phyloP scores from a whole-genome alignment of 2,888 invertebrate species.

The Macrophya annulata region DNA sequence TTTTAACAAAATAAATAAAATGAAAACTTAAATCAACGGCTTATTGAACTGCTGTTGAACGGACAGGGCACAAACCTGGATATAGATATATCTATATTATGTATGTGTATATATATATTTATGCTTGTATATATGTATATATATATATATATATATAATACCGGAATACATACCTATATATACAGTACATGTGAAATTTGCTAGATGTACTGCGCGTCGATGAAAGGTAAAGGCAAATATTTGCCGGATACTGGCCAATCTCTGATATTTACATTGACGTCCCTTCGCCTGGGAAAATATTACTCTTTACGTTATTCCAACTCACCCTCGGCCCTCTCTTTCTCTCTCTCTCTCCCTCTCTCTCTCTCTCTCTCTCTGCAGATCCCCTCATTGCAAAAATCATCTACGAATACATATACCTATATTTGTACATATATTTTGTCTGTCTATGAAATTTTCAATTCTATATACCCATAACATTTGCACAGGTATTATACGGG shows the following conservation, averaged over 20 bases:
- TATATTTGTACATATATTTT: not conserved
- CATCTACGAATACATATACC: too few relatives aligned
- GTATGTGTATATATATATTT: not conserved
- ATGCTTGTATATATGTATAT: too few relatives aligned
- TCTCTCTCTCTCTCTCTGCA: too few relatives aligned
- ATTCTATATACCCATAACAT: too few relatives aligned
- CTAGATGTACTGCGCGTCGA: slow-evolving; percentile 42
- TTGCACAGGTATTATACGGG: not conserved
- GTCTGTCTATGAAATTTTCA: too few relatives aligned
- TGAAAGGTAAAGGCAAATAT: slow-evolving; percentile 56
- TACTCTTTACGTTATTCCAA: slow-evolving; percentile 49
- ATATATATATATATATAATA: not conserved
- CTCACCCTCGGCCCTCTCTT: not conserved
- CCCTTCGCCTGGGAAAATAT: slow-evolving; percentile 53
- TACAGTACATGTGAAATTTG: slow-evolving; percentile 23
- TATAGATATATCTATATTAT: not conserved
- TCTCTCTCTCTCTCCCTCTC: not conserved
- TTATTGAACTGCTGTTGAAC: slow-evolving; percentile 30
- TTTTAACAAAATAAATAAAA: not conserved
- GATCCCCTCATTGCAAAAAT: too few relatives aligned
- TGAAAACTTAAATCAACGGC: slow-evolving; percentile 8
- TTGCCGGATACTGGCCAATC: slow-evolving; percentile 56
- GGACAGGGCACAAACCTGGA: not conserved
- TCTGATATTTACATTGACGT: slow-evolving; percentile 57
- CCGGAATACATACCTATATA: too few relatives aligned